Evolutionary conservation across 2,113 vertebrate species (phyloP).

Genomic region (Heterotis niloticus): DNA sequence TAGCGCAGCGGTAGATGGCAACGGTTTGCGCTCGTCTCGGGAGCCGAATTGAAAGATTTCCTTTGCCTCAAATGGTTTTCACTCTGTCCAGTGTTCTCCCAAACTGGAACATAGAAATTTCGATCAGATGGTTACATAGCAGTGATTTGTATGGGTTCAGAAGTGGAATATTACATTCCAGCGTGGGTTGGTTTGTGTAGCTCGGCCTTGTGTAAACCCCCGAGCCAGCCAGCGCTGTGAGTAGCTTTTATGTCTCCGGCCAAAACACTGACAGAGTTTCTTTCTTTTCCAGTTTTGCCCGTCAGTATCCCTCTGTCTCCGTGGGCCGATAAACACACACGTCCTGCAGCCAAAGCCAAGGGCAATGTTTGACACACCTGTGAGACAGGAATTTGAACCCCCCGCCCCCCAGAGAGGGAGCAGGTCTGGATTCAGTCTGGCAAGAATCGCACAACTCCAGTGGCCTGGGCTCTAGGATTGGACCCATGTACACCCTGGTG

Average conservation of each 20-base stretch:
- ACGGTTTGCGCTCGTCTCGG: too few species aligned
- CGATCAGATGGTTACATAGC: background rate
- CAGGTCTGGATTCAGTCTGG: constrained; percentile 34
- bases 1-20: too few species aligned
- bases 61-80: too few species aligned
- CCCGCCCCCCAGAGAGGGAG: constrained; percentile 54
- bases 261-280: constrained; percentile 26
- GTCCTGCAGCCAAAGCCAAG: constrained; percentile 64
- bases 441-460: constrained; percentile 34
- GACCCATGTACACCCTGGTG: constrained; percentile 28
- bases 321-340: constrained; percentile 65
- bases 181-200: constrained; percentile 22
- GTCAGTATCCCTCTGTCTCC: constrained; percentile 43
- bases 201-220: constrained; percentile 28
- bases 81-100: too few species aligned
- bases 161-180: background rate
- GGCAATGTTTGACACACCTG: constrained; percentile 77
- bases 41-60: too few species aligned
- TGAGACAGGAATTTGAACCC: constrained; percentile 68
- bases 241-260: background rate
- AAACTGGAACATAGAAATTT: background rate
- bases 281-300: constrained; percentile 30
- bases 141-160: background rate
- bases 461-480: constrained; percentile 33
- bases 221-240: constrained; percentile 26